Base-by-base conservation (phyloP, 2,797 vertebrate genomes). In the Siniperca undulata region DNA sequence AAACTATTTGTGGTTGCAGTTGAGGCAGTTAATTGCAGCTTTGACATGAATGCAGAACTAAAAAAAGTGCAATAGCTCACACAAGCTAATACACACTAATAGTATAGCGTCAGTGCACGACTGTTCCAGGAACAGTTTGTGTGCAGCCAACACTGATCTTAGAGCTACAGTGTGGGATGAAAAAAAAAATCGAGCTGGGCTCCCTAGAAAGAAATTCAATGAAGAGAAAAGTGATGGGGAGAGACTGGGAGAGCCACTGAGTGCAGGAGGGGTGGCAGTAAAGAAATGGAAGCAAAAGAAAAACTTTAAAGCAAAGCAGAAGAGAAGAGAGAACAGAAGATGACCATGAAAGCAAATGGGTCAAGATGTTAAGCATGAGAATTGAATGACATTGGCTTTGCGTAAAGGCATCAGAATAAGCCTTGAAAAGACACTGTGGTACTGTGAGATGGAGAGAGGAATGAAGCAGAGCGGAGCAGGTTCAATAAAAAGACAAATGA, bases 401-500 rank as follows among this genome's bases (percentile, higher is more conserved):
- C 83, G 50, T 66, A 74, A 91, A 81, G 62, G 68, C 68, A 70
- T 76, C 74, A 40, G 85, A 77, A 55, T 79, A 81, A 82, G 81
- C 78, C 69, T 65, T 52, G 82, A 67, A 86, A 64, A 84, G 77
- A 85, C 22, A 58, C 13, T 24, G 56, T 13, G 7, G 70, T 50
- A 13, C 30, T 30, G 30, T 55, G 56, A 75, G 75, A 76, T 16
- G 34, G 42, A 64, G 68, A 72, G 62, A 68, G 53, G 56, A 79
- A 34, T 3, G 19, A 66, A 17, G 66, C 73, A 19, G 38, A 56
- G 81, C 68, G 69, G 79, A 74, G 84, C 40, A 11, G 36, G 56
- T 77, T 91, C 75, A 78, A 85, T 80, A 53, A 74, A 66, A 86
- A 93, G 87, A 88, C 90, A 90, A 86, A 89, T 88, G 85, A 86